phyloP scores from a whole-genome alignment of 2,797 vertebrate species.

The Acipenser ruthenus region DNA sequence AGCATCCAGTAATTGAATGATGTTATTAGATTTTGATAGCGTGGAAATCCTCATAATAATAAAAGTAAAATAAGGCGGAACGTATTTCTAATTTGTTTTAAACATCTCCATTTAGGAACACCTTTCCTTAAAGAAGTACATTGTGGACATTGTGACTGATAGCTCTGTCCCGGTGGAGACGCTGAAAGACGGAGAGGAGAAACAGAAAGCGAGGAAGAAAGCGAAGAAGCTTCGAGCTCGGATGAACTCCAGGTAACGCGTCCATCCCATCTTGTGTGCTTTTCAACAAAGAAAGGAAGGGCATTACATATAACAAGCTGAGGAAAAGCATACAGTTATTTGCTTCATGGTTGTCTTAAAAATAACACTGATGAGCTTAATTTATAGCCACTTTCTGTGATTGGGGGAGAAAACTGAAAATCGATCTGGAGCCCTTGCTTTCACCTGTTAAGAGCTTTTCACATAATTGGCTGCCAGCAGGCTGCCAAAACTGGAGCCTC shows the following conservation, averaged over 20 bases:
- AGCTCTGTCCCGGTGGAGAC: slow-evolving; percentile 68
- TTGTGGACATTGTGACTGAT: slow-evolving; percentile 86
- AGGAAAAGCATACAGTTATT: slow-evolving; percentile 65
- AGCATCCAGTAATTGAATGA: not conserved
- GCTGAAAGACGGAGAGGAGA: slow-evolving; percentile 80
- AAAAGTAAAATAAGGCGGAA: no score
- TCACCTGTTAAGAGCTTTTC: slow-evolving; percentile 97
- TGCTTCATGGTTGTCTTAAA: slow-evolving; percentile 71
- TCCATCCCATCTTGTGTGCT: slow-evolving; percentile 3
- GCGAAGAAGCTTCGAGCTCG: slow-evolving; percentile 89
- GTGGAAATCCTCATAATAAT: no score
- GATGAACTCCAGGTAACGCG: slow-evolving; percentile 86
- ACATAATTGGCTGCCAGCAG: slow-evolving; percentile 81
- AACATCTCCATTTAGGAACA: slow-evolving; percentile 72
- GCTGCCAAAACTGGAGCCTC: slow-evolving; percentile 75
- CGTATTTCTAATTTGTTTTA: slow-evolving; percentile 16
- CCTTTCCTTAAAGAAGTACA: slow-evolving; percentile 93
- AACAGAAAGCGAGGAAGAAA: slow-evolving; percentile 87
- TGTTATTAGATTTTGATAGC: not conserved
- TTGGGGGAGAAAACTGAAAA: slow-evolving; percentile 84
- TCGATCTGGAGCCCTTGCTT: slow-evolving; percentile 74
- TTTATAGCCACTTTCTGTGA: slow-evolving; percentile 98
- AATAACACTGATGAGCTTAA: slow-evolving; percentile 86
- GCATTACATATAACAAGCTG: slow-evolving; percentile 51
- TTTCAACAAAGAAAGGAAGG: slow-evolving; percentile 13